phyloP scores from a whole-genome alignment of 2,113 vertebrate genomes.

The Terrapene triunguis region DNA sequence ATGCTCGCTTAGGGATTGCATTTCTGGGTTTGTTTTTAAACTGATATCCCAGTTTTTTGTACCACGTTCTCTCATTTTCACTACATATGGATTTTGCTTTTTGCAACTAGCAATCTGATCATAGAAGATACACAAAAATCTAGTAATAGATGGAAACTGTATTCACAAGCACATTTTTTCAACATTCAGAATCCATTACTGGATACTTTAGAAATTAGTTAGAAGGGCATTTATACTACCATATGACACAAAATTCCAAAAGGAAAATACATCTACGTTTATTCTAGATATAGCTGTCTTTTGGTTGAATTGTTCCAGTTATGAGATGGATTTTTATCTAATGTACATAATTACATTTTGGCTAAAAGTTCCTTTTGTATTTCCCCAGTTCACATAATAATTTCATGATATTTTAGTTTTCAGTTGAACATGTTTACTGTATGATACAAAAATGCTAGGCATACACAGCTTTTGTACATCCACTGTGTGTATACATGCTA shows the following conservation, averaged over 20 bases:
- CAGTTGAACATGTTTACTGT: slow-evolving; percentile 37
- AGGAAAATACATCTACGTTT: not conserved
- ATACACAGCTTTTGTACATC: slow-evolving; percentile 20
- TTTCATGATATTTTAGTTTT: slow-evolving; percentile 34
- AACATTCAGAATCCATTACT: not conserved
- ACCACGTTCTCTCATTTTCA: slow-evolving; percentile 3
- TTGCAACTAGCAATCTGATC: not conserved
- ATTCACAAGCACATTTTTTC: not conserved
- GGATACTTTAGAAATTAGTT: not conserved
- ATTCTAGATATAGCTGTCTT: not conserved
- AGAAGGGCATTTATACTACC: not conserved
- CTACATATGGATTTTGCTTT: not conserved
- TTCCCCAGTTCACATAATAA: not conserved
- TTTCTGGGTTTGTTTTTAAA: slow-evolving; percentile 18
- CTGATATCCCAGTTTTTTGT: slow-evolving; percentile 24
- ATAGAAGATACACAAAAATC: slow-evolving; percentile 15
- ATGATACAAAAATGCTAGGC: slow-evolving; percentile 23
- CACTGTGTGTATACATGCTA: slow-evolving; percentile 9
- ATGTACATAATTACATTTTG: slow-evolving; percentile 1
- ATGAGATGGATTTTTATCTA: not conserved
- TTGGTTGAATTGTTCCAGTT: not conserved
- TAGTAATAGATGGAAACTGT: slow-evolving; percentile 20
- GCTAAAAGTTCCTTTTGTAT: not conserved
- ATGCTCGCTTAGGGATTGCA: not conserved
- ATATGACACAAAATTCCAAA: not conserved